These are phyloP conservation scores for Urosaurus nigricauda DNA, from an alignment of 2,797 vertebrate genomes.

Conservation along the genomic window DNA sequence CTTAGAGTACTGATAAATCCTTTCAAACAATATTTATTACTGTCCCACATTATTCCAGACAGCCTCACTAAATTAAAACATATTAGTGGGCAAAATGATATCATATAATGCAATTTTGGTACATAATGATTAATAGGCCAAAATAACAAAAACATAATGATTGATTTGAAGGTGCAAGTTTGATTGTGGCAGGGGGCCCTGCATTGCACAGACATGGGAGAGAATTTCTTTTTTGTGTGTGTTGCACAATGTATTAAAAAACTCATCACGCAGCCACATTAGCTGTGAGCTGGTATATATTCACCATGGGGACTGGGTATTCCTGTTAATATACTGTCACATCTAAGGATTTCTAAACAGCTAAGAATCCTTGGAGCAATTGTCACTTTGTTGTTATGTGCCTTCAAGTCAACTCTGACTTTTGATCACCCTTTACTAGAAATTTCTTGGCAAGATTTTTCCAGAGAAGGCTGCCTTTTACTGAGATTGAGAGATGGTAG, in stretches of 20 bases:
- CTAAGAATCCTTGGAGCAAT: not conserved
- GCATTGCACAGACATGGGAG: not conserved
- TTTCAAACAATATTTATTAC: conserved; percentile 58
- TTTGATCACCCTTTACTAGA: no score
- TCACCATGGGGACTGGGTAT: not conserved
- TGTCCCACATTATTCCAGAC: conserved; percentile 48
- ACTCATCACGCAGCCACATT: not conserved
- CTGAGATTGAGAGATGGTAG: no score
- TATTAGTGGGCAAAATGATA: conserved; percentile 53
- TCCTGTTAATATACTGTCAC: not conserved
- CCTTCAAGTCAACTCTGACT: no score
- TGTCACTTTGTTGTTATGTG: not conserved
- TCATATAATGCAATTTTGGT: conserved; percentile 11
- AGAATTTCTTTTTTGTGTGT: not conserved
- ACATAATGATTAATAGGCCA: not conserved
- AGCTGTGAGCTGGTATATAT: not conserved
- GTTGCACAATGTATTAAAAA: not conserved
- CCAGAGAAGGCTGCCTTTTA: no score
- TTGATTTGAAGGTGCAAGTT: not conserved
- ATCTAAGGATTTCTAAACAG: not conserved
- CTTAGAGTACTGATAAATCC: conserved; percentile 32
- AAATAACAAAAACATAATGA: not conserved
- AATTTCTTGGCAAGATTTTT: no score
- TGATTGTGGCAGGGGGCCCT: not conserved
- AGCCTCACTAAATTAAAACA: conserved; percentile 60